These are phyloP conservation scores for Lepidothrix coronata DNA, from an alignment of 2,113 vertebrate genomes.

Conservation along the genomic window DNA sequence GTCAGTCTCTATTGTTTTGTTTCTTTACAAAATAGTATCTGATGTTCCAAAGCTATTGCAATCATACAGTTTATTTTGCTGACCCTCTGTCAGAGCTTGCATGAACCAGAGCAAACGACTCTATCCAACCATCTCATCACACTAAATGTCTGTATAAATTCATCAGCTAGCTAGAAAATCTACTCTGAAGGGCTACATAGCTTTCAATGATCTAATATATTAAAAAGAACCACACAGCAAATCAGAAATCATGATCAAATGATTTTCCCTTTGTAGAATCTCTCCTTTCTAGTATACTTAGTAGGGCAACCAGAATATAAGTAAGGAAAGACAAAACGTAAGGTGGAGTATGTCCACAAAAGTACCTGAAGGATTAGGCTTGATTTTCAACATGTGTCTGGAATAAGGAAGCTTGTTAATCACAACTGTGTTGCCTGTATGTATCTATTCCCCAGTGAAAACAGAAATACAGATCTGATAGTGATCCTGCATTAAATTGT, in stretches of 20 bases:
- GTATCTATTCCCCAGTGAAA: background rate
- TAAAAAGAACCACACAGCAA: background rate
- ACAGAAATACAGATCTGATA: background rate
- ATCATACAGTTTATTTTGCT: constrained; percentile 20
- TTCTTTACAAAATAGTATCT: constrained; percentile 3
- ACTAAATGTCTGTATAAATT: background rate
- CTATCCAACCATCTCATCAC: background rate
- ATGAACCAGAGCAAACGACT: background rate
- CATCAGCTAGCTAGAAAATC: background rate
- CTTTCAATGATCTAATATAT: background rate
- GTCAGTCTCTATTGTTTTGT: background rate
- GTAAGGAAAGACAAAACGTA: background rate
- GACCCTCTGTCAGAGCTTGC: background rate
- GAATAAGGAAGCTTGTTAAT: background rate
- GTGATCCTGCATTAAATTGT: background rate
- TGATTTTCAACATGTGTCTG: background rate
- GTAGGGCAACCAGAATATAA: background rate
- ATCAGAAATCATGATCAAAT: background rate
- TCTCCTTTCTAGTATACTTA: background rate
- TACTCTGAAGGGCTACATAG: background rate
- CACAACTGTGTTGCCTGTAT: background rate
- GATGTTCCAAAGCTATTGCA: constrained; percentile 15
- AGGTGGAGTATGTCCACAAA: background rate
- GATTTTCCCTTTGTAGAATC: background rate
- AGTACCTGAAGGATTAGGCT: background rate